Evolutionary conservation across 2,888 invertebrate species (phyloP).

Genomic region (Belgica antarctica): DNA sequence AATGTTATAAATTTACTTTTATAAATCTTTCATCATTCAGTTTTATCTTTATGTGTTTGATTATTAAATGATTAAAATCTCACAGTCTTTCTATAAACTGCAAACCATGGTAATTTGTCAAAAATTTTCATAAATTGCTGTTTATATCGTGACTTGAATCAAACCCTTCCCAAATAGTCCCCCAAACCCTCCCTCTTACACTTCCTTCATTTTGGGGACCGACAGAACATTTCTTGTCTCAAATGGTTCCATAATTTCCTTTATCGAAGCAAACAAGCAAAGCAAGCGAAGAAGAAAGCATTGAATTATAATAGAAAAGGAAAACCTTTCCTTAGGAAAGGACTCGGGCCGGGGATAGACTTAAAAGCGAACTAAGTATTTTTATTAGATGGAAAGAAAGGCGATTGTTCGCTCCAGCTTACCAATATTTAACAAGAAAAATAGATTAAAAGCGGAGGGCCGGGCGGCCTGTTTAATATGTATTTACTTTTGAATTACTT

Average conservation of each 20-base stretch:
- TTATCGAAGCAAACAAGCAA: too few relatives aligned
- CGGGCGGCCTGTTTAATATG: too few relatives aligned
- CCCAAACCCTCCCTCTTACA: too few relatives aligned
- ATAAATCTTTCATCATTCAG: too few relatives aligned
- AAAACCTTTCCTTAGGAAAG: neutral
- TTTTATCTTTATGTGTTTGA: constrained; percentile 18
- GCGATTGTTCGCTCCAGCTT: neutral
- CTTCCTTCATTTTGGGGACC: neutral
- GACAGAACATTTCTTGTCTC: neutral
- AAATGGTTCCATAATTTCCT: neutral
- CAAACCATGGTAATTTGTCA: neutral
- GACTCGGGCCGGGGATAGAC: too few relatives aligned
- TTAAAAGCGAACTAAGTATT: too few relatives aligned
- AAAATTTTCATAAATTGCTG: constrained; percentile 19
- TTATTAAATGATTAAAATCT: constrained; percentile 28
- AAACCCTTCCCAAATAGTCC: neutral
- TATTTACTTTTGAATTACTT: neutral
- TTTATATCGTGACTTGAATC: constrained; percentile 17
- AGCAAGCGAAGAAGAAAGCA: too few relatives aligned
- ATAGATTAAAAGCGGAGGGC: neutral
- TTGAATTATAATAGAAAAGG: too few relatives aligned
- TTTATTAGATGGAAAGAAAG: neutral
- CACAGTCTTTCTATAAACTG: neutral
- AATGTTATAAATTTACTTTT: neutral
- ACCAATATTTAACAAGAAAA: constrained; percentile 1